Conservation (phyloP, 2,888 invertebrate species). For the Coenonympha arcania region DNA sequence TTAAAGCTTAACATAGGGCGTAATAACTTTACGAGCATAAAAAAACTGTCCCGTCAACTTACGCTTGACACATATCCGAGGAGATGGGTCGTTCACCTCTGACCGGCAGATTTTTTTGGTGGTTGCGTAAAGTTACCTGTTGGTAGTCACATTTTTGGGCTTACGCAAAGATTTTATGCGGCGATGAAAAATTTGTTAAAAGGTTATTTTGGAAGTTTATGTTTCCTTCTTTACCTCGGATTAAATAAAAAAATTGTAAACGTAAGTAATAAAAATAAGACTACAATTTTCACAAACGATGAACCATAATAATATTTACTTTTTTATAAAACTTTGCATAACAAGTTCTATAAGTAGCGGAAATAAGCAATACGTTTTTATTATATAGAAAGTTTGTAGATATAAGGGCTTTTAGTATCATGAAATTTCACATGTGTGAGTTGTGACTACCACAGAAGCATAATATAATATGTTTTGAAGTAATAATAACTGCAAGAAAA, state of each 20-base stretch:
- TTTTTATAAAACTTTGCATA: too few relatives aligned
- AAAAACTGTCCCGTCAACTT: slow-evolving; percentile 29
- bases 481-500: too few relatives aligned
- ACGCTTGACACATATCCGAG: slow-evolving; percentile 27
- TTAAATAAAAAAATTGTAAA: not conserved
- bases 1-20: slow-evolving; percentile 9
- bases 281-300: too few relatives aligned
- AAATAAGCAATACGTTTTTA: too few relatives aligned
- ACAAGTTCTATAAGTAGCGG: too few relatives aligned
- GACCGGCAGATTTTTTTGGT: slow-evolving; percentile 22
- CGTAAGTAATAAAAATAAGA: not conserved
- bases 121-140: slow-evolving; percentile 17
- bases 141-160: not conserved
- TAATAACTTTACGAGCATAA: slow-evolving; percentile 18
- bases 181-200: slow-evolving; percentile 1
- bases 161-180: slow-evolving; percentile 6
- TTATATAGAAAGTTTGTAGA: too few relatives aligned
- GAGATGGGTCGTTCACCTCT: slow-evolving; percentile 26
- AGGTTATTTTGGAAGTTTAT: not conserved
- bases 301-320: too few relatives aligned
- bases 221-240: not conserved
- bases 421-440: too few relatives aligned
- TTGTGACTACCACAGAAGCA: too few relatives aligned
- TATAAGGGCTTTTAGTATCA: too few relatives aligned
- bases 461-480: too few relatives aligned